Conservation (phyloP, 2,888 invertebrate genomes). For the Alentia gelatinosa region DNA sequence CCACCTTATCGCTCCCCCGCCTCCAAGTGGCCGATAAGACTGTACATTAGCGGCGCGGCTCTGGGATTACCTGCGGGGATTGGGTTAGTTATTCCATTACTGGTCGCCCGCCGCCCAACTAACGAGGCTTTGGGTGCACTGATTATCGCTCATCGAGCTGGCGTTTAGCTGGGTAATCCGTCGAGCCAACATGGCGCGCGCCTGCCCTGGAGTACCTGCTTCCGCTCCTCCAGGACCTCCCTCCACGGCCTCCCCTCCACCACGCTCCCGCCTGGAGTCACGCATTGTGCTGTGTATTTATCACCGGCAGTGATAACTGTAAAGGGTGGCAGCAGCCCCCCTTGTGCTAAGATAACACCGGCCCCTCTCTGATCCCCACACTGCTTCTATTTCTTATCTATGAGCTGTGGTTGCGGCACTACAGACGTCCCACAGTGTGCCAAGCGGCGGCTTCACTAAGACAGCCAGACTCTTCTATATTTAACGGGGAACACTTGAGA, state of each 20-base stretch:
- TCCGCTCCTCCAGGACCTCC: neutral
- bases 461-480: too few species aligned
- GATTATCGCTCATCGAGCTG: slow-evolving; percentile 39
- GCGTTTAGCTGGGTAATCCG: slow-evolving; percentile 40
- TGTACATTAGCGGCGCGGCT: neutral
- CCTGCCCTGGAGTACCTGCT: neutral
- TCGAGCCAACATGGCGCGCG: neutral
- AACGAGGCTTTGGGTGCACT: slow-evolving; percentile 37
- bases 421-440: too few species aligned
- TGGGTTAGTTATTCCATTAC: slow-evolving; percentile 51
- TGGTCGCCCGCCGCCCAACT: neutral
- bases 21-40: neutral
- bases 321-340: too few species aligned
- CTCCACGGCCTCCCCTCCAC: neutral
- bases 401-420: too few species aligned
- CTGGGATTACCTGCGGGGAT: neutral
- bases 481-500: too few species aligned
- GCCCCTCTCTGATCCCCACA: too few species aligned
- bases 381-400: too few species aligned
- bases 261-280: neutral
- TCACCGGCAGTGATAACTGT: neutral
- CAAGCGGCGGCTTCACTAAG: too few species aligned
- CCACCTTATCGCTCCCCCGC: neutral
- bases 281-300: too few species aligned
- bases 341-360: too few species aligned